phyloP scores from a whole-genome alignment of 2,113 vertebrate genomes.

The Bucco capensis region DNA sequence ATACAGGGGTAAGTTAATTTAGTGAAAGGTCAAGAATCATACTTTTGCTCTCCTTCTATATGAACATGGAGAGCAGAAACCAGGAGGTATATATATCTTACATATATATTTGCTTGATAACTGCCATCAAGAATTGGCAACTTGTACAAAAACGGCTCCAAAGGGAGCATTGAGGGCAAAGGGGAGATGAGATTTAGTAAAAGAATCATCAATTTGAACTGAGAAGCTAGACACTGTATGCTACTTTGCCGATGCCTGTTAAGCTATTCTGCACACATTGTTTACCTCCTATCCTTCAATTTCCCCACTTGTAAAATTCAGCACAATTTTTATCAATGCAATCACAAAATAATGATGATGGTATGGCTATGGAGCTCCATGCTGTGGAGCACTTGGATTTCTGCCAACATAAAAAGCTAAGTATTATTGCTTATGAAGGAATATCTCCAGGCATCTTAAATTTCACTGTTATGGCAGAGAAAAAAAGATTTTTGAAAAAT shows the following conservation, averaged over 20 bases:
- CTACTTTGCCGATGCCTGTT: neutral
- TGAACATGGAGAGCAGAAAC: neutral
- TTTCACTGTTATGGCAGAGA: neutral
- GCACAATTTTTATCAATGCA: neutral
- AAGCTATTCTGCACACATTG: neutral
- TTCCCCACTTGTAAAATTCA: neutral
- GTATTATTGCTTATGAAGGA: neutral
- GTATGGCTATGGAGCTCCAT: neutral
- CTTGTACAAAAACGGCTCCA: neutral
- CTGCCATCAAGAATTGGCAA: neutral
- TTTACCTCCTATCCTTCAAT: neutral
- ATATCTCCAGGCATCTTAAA: neutral
- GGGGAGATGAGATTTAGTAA: neutral
- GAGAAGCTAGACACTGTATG: neutral
- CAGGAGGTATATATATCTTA: no score
- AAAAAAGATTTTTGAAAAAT: neutral
- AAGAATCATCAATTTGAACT: neutral
- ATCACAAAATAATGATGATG: neutral
- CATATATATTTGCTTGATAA: neutral
- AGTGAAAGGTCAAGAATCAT: neutral
- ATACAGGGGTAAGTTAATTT: constrained; percentile 7
- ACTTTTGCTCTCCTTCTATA: neutral
- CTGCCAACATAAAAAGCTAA: neutral
- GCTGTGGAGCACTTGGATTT: neutral
- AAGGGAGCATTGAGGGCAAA: neutral